Conservation (phyloP, 2,797 vertebrate genomes). For the Melanotaenia parkinsoni region DNA sequence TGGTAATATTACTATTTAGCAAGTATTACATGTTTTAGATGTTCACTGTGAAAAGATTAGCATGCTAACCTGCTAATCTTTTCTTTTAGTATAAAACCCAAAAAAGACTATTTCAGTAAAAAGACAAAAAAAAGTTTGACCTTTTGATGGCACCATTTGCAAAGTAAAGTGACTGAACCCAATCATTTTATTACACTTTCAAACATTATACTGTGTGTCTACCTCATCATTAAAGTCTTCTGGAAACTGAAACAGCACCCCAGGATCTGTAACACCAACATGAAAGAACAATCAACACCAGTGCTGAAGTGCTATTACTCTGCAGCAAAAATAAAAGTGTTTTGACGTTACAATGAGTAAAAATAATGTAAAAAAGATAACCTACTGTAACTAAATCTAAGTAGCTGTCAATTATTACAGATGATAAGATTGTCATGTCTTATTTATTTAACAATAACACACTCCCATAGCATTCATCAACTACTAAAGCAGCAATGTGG, state of each 20-base stretch:
- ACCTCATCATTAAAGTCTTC: conserved; percentile 89
- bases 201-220: conserved; percentile 15
- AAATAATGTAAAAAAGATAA: not conserved
- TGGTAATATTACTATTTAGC: not conserved
- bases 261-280: conserved; percentile 81
- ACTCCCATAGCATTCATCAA: conserved; percentile 18
- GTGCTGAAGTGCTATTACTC: not conserved
- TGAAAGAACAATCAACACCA: not conserved
- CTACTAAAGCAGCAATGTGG: conserved; percentile 54
- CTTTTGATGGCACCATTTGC: not conserved
- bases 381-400: not conserved
- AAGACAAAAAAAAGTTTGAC: not conserved
- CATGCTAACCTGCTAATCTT: not conserved
- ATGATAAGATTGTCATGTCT: not conserved
- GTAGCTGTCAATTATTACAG: not conserved
- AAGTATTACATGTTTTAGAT: not conserved
- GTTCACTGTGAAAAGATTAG: not conserved
- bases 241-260: conserved; percentile 86
- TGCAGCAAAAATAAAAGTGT: not conserved
- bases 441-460: conserved; percentile 2
- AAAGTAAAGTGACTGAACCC: not conserved
- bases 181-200: not conserved
- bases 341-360: no score
- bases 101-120: not conserved
- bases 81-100: not conserved